These are phyloP conservation scores for Lypha dubia DNA, from an alignment of 2,888 invertebrate genomes.

Conservation along the genomic window DNA sequence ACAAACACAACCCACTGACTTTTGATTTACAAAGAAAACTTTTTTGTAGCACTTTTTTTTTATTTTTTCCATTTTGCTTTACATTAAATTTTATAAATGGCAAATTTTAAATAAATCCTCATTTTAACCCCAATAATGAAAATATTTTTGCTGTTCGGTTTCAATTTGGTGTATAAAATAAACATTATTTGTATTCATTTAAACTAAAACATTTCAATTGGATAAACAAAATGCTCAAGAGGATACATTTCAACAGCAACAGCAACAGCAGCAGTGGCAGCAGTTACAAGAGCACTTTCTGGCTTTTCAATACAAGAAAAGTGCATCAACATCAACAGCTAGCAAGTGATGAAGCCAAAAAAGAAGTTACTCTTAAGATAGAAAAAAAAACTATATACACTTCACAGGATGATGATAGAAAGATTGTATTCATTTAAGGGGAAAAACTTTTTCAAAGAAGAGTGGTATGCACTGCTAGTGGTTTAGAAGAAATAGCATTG, in stretches of 20 bases:
- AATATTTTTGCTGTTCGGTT: constrained; percentile 4
- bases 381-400: constrained; percentile 23
- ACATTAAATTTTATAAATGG: constrained; percentile 16
- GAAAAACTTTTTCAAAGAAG: background rate
- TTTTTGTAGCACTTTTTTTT: constrained; percentile 23
- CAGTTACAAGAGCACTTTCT: constrained; percentile 46
- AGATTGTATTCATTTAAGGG: constrained; percentile 24
- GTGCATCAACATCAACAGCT: constrained; percentile 52
- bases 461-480: background rate
- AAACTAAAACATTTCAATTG: constrained; percentile 71
- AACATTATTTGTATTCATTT: constrained; percentile 71
- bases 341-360: constrained; percentile 57
- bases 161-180: constrained; percentile 57
- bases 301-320: constrained; percentile 58
- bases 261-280: constrained; percentile 30
- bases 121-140: constrained; percentile 51
- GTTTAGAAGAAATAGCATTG: constrained; percentile 46
- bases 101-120: constrained; percentile 35
- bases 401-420: constrained; percentile 32
- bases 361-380: constrained; percentile 38
- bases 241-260: constrained; percentile 61
- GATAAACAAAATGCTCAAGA: constrained; percentile 69
- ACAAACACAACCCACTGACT: background rate
- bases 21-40: constrained; percentile 16
- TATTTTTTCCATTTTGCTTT: background rate